phyloP scores from a whole-genome alignment of 2,113 vertebrate species.

The Istiophorus platypterus region DNA sequence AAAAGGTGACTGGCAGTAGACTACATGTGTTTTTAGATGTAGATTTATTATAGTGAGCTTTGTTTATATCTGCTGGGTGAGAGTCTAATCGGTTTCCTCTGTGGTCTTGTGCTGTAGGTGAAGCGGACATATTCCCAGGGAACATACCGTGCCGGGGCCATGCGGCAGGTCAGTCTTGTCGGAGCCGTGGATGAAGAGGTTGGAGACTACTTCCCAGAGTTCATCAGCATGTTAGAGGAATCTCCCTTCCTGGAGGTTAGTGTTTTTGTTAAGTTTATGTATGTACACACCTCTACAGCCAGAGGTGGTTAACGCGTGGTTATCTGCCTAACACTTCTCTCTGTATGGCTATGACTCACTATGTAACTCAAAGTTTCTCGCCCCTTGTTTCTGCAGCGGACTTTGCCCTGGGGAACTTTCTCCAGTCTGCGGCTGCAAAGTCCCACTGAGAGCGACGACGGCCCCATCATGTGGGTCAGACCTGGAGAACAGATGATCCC shows the following conservation, averaged over 20 bases:
- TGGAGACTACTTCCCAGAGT: slow-evolving; percentile 80
- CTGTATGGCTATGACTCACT: not conserved
- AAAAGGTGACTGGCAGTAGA: not conserved
- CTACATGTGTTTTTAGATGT: not conserved
- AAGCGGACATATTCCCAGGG: slow-evolving; percentile 81
- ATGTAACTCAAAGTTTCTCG: slow-evolving; percentile 16
- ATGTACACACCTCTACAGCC: not conserved
- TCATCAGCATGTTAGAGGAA: slow-evolving; percentile 77
- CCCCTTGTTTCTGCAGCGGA: slow-evolving; percentile 64
- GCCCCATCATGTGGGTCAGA: slow-evolving; percentile 83
- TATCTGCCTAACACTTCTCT: not conserved
- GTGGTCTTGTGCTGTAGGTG: slow-evolving; percentile 59
- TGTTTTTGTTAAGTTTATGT: slow-evolving; percentile 7
- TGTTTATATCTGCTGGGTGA: not conserved
- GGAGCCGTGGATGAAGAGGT: slow-evolving; percentile 82
- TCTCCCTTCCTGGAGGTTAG: slow-evolving; percentile 79
- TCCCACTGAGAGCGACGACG: slow-evolving; percentile 80
- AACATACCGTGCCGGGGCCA: slow-evolving; percentile 80
- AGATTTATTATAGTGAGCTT: not conserved
- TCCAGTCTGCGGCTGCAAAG: slow-evolving; percentile 81
- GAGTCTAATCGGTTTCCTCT: slow-evolving; percentile 25
- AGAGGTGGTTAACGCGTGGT: not conserved
- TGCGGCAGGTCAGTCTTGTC: slow-evolving; percentile 81
- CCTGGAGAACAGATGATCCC: slow-evolving; percentile 83
- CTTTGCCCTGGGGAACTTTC: slow-evolving; percentile 80